Evolutionary conservation across 2,113 vertebrate genomes (phyloP).

Genomic region (Hemicordylus capensis): DNA sequence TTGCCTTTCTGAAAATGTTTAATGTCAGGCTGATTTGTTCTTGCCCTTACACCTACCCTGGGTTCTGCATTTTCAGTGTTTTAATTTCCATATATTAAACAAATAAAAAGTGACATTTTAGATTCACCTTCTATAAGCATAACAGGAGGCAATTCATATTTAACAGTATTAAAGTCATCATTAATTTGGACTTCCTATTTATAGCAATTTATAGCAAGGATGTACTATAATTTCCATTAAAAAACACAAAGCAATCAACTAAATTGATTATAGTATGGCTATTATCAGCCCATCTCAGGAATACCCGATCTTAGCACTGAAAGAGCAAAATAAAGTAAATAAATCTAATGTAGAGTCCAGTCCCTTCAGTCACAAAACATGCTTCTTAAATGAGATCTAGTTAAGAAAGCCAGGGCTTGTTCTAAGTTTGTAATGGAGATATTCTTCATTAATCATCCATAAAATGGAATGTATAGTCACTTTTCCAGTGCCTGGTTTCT

Average conservation of each 20-base stretch:
- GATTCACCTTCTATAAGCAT: neutral
- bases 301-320: neutral
- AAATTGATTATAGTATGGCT: neutral
- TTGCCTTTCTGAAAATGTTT: neutral
- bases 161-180: slow-evolving; percentile 1
- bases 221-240: neutral
- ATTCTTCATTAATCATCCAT: neutral
- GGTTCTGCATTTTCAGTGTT: neutral
- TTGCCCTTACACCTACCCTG: neutral
- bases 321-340: neutral
- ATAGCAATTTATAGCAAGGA: neutral
- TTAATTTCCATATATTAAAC: neutral
- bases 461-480: neutral
- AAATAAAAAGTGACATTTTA: neutral
- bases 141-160: neutral
- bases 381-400: neutral
- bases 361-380: neutral
- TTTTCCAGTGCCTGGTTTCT: neutral
- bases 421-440: neutral
- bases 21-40: neutral
- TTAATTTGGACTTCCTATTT: neutral
- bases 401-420: neutral
- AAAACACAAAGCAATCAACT: slow-evolving; percentile 15
- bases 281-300: slow-evolving; percentile 6
- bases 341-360: neutral